Evolutionary conservation across 1,140 invertebrate genomes (phyloP), one percentile per base, ranked within the genome.

Genomic region (Campoletis sonorensis): DNA sequence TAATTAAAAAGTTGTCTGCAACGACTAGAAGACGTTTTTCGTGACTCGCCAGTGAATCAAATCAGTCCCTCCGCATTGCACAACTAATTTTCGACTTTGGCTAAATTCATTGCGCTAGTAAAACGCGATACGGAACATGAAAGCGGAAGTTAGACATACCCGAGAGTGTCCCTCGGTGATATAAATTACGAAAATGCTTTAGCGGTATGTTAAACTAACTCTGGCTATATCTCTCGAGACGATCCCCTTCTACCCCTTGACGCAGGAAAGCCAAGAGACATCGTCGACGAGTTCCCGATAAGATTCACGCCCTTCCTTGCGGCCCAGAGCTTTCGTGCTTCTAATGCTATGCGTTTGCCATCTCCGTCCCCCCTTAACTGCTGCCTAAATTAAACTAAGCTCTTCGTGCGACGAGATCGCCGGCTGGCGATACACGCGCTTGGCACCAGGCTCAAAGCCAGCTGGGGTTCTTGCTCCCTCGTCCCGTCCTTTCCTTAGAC

Each of bases 141-240:
- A 70, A 70, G 27, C 68, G 68, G 27, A 70, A 70, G 68, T 40
- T 21, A 37, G 70, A 23, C 40, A 75, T 70, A 27, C 72, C 45
- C 8, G 40, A 26, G 72, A 75, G 45, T 54, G 72, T 75, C 45
- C 23, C 72, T 30, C 45, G 72, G 7, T 30, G 72, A 75, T 75
- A 75, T 75, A 75, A 75, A 75, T 75, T 75, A 75, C 72, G 15
- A 18, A 54, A 75, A 75, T 75, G 72, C 72, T 45, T 75, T 51
- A 27, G 37, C 7, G 70, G 70, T n/a, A 75, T 75, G 49, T 54
- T 54, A 11, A 51, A 51, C 72, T n/a, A 75, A 75, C 72, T 75
- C 72, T 27, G 30, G n/a, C 0, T 10, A 13, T 70, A 70, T 70
- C 67, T 33, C 67, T 33, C 13, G 61, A 27, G 21, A 23, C n/a